Base-by-base conservation (phyloP, 1,140 invertebrate genomes). In the Aricia agestis region DNA sequence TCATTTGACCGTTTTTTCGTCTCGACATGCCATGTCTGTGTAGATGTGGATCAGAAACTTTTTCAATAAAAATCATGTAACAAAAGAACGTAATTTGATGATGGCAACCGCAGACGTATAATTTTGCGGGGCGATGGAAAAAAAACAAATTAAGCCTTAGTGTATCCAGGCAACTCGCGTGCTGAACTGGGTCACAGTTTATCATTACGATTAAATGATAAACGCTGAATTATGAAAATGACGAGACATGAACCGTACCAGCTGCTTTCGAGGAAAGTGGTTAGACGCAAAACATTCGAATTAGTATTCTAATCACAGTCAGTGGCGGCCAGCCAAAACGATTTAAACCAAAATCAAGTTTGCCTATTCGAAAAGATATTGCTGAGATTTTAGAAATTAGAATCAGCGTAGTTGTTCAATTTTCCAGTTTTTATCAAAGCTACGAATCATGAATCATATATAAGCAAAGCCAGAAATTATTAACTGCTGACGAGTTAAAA, bases 181-280 rank as follows among this genome's bases (percentile, higher is more conserved):
- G 67, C 66, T 68, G 67, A 84, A 86, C 80, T 81, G 76, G 84
- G 84, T 82, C 84, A 78, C 77, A 76, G 78, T 73, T 75, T 75
- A 78, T 75, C 78, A 75, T 86, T 83, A 82, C 79, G 78, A 79
- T 77, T 73, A 78, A 82, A 87, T 85, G 85, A 84, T 87, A 85
- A 85, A 80, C 74, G 72, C 66, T 74, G 74, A 77, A 82, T 81
- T 81, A 82, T 81, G 77, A 79, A 80, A 82, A 82, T 77, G 72
- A 73, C 71, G 72, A 78, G 71, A 75, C 70, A 17, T 25, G 74
- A 41, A 36, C 52, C 15, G 52, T 18, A 36, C 68, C 66, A 71
- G 66, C 57, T 66, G 65, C 25, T 57, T 36, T 36, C 52, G 17
- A 9, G 45, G 63, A 19, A 63, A 19, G 59, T 63, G 59, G 59